These are phyloP conservation scores for Acromyrmex charruanus DNA, from an alignment of 1,140 invertebrate genomes.

Conservation along the genomic window DNA sequence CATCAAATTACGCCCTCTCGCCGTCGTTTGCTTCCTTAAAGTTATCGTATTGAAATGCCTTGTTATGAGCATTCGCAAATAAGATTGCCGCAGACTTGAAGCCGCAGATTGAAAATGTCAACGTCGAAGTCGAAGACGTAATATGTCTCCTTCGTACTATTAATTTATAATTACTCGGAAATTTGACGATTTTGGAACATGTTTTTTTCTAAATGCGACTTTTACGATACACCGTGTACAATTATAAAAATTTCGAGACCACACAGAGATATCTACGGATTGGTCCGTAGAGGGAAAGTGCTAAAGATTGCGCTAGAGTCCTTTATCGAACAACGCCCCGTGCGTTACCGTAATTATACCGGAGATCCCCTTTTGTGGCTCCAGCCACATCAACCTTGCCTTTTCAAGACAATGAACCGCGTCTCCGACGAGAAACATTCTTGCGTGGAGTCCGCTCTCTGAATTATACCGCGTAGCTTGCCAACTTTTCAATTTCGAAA, in stretches of 20 bases:
- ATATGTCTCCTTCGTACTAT: neutral
- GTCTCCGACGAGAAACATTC: conserved; percentile 68
- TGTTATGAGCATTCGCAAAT: conserved; percentile 21
- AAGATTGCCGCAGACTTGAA: conserved; percentile 2
- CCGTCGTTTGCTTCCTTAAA: conserved; percentile 42
- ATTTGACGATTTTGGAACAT: neutral
- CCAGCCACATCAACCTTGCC: conserved; percentile 72
- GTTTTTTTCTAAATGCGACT: neutral
- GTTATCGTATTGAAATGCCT: conserved; percentile 39
- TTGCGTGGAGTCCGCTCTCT: conserved; percentile 43
- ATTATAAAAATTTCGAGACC: conserved; percentile 29
- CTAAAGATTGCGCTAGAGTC: conserved; percentile 49
- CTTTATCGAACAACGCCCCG: conserved; percentile 71
- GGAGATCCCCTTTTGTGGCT: conserved; percentile 64
- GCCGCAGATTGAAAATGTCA: neutral
- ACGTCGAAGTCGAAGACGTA: neutral
- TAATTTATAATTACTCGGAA: conserved; percentile 34
- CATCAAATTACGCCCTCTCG: conserved; percentile 39
- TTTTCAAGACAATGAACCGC: conserved; percentile 81
- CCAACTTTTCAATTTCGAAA: conserved; percentile 79
- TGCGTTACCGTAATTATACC: conserved; percentile 79
- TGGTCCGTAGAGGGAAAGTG: neutral
- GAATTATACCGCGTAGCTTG: conserved; percentile 70
- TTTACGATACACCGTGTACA: neutral
- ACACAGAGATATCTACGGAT: neutral